Evolutionary conservation across 1,140 invertebrate genomes (phyloP).

Genomic region (Drosophila sucinea): DNA sequence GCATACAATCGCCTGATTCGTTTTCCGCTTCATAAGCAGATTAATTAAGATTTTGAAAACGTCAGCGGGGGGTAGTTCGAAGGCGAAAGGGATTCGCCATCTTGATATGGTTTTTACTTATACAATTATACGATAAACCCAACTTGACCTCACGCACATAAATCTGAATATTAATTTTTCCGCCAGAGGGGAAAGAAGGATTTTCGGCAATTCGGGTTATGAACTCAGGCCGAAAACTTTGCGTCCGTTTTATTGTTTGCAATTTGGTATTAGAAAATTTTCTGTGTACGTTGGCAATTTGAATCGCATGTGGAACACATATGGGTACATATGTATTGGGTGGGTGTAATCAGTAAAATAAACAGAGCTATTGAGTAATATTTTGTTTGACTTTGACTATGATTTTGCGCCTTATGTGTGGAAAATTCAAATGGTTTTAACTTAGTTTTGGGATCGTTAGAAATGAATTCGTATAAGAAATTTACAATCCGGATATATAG

Average conservation of each 20-base stretch:
- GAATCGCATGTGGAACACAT: slow-evolving; percentile 1
- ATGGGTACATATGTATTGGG: background rate
- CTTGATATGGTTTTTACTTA: slow-evolving; percentile 29
- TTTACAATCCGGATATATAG: background rate
- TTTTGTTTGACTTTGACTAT: slow-evolving; percentile 13
- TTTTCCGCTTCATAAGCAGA: slow-evolving; percentile 57
- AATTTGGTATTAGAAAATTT: slow-evolving; percentile 62
- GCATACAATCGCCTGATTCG: slow-evolving; percentile 23
- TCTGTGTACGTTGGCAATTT: slow-evolving; percentile 38
- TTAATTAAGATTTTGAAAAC: slow-evolving; percentile 46
- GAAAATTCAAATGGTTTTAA: slow-evolving; percentile 16
- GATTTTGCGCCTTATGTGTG: slow-evolving; percentile 19
- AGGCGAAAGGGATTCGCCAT: slow-evolving; percentile 23
- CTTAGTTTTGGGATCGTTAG: background rate
- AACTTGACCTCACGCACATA: slow-evolving; percentile 62
- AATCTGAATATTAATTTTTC: slow-evolving; percentile 65
- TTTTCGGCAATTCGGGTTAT: slow-evolving; percentile 38
- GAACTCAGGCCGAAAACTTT: slow-evolving; percentile 36
- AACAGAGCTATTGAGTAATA: slow-evolving; percentile 19
- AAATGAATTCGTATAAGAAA: background rate
- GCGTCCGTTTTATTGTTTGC: slow-evolving; percentile 51
- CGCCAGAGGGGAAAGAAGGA: background rate
- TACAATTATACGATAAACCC: slow-evolving; percentile 59
- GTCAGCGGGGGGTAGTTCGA: slow-evolving; percentile 29
- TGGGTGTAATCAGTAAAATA: slow-evolving; percentile 20